Base-by-base conservation (phyloP, 1,140 invertebrate genomes). In the Physella acuta region DNA sequence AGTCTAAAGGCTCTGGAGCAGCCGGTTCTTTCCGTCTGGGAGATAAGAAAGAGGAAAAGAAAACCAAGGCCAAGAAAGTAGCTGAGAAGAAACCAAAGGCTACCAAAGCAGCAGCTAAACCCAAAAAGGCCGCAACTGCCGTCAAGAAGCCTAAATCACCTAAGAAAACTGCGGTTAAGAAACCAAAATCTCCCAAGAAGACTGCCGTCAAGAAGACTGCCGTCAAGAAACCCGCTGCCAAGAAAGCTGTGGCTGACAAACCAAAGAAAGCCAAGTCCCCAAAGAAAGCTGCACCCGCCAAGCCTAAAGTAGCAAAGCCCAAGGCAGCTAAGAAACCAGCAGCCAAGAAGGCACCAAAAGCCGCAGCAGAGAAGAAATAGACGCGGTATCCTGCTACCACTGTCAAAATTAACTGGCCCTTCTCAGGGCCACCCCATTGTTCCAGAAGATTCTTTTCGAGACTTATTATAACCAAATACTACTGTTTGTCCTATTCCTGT, bases 1-100 rank as follows among this genome's bases (percentile, higher is more conserved):
- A 81, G 60, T 55, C 71, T 14, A 80, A 79, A 37, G 79, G 68
- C 28, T 55, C 60, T 33, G 68, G 68, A 8, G 68, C 68, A 30
- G 39, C 59, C 17, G 67, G 67, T 26, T 68, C 67, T 30, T 53
- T 70, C 59, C 28, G 60, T n/a, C 68, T 70, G n/a, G 59, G 68
- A 36, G 68, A 70, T 30, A 78, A 80, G 58, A 68, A 55, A 24
- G 52, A 59, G 24, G n/a, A n/a, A n/a, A 58, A 60, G 37, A 58
- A 70, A 60, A 28, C 53, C 5, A 65, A 60, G 31, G 66, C 59
- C 17, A 67, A 66, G 60, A 70, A 64, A 36, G 60, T 30, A 24
- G 31, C 51, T 1, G n/a, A n/a, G n/a, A 71, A 73, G 51, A 53
- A 65, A 64, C 33, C 59, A 24, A 76, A 76, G 64, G 30, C 14